Percentiles rank a stretch among this genome's conserved stretches.
phyloP scores from a whole-genome alignment of 2,113 vertebrate species.

The Cynopterus brachyotis region DNA sequence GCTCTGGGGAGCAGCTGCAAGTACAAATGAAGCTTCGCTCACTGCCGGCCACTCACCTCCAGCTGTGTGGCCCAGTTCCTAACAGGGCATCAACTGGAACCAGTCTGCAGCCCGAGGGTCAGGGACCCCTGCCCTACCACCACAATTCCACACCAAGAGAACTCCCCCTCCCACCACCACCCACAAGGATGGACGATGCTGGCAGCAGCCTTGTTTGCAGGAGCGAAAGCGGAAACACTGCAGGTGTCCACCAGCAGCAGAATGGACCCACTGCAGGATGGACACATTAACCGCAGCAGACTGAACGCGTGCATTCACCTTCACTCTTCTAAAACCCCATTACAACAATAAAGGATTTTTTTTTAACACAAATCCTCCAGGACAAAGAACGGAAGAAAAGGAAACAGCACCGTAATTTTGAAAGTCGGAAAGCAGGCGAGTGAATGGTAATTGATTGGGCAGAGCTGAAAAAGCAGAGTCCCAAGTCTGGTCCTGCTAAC shows the following conservation, averaged over 20 bases:
- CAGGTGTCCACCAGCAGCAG: neutral
- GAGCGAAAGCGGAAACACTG: fast-evolving
- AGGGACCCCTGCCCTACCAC: no score
- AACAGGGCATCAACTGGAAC: no score
- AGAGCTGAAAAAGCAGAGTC: neutral
- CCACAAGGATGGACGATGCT: neutral
- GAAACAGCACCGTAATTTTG: constrained; percentile 34
- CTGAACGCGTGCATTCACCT: neutral
- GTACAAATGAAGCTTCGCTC: no score
- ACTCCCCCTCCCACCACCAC: neutral
- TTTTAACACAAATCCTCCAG: constrained; percentile 16
- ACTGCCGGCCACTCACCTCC: no score
- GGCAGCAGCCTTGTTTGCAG: neutral
- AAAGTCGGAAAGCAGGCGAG: constrained; percentile 28
- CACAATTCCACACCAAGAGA: neutral
- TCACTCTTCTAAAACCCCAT: neutral
- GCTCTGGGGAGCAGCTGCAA: no score
- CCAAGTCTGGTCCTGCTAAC: neutral
- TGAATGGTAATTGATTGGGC: constrained; percentile 44
- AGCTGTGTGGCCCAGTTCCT: no score
- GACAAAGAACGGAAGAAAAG: constrained; percentile 8
- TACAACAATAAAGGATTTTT: neutral
- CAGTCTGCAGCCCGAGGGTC: no score
- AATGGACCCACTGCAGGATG: fast-evolving
- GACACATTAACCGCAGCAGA: neutral